These are phyloP conservation scores for Palythoa grandis DNA, from an alignment of 92 coral and sea anemone genomes.

Conservation along the genomic window DNA sequence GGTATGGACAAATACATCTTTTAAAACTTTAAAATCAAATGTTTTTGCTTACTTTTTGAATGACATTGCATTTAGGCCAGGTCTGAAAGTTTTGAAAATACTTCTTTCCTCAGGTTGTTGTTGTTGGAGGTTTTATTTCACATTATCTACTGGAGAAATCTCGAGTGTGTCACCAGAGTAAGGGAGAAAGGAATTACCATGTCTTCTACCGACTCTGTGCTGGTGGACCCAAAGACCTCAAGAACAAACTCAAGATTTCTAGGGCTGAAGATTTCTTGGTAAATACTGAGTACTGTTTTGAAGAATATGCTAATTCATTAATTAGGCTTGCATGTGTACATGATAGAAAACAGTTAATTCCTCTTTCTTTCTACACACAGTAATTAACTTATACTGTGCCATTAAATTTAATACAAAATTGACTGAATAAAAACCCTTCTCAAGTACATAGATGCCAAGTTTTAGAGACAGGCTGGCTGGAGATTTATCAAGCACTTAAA, in stretches of 20 bases:
- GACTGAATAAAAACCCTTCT: too few relatives aligned
- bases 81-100: neutral
- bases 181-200: conserved; percentile 97
- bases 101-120: conserved; percentile 68
- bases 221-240: conserved; percentile 89
- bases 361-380: too few relatives aligned
- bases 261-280: conserved; percentile 93
- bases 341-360: too few relatives aligned
- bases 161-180: conserved; percentile 95
- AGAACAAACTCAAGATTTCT: conserved; percentile 75
- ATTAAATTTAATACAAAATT: too few relatives aligned
- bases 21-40: neutral
- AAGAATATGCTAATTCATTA: too few relatives aligned
- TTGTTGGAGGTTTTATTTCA: conserved; percentile 97
- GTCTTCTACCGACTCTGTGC: conserved; percentile 97
- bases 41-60: neutral
- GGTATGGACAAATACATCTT: conserved; percentile 46
- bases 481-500: too few relatives aligned
- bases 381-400: too few relatives aligned
- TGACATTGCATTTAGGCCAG: neutral
- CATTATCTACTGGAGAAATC: conserved; percentile 98
- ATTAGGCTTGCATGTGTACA: too few relatives aligned
- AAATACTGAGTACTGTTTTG: too few relatives aligned
- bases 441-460: too few relatives aligned
- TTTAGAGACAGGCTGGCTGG: too few relatives aligned